Conservation (phyloP, 1,140 invertebrate species). For the Colletes gigas region DNA sequence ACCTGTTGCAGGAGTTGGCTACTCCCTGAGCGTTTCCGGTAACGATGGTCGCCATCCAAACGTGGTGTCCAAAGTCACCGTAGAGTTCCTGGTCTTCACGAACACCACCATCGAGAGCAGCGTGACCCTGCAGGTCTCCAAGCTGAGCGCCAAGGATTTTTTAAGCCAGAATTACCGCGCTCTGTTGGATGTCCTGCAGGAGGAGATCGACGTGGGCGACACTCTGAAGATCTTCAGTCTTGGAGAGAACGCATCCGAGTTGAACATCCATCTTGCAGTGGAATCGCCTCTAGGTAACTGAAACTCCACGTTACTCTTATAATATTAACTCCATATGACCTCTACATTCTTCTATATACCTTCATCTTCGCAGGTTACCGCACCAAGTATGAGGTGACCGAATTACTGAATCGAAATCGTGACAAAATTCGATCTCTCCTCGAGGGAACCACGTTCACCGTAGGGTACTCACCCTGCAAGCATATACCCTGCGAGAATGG, state of each 20-base stretch:
- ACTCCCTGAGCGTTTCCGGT: conserved; percentile 90
- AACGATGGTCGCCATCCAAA: conserved; percentile 94
- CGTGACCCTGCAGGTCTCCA: conserved; percentile 87
- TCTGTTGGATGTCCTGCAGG: conserved; percentile 87
- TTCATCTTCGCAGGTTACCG: conserved; percentile 80
- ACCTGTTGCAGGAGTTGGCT: conserved; percentile 81
- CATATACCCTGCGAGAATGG: conserved; percentile 87
- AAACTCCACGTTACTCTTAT: not conserved
- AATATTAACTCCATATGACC: too few relatives aligned
- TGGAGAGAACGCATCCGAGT: conserved; percentile 83
- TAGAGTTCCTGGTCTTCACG: conserved; percentile 90
- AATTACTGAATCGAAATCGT: conserved; percentile 84
- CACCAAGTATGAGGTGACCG: conserved; percentile 83
- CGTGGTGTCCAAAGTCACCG: conserved; percentile 90
- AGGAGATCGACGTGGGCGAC: conserved; percentile 84
- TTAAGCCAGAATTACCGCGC: conserved; percentile 88
- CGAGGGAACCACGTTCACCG: conserved; percentile 81
- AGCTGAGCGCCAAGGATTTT: conserved; percentile 88
- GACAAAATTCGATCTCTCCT: conserved; percentile 85
- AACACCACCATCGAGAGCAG: conserved; percentile 92
- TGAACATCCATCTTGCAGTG: conserved; percentile 86
- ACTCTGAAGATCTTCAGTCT: conserved; percentile 88
- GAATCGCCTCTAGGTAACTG: conserved; percentile 75
- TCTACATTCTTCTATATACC: not conserved
- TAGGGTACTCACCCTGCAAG: conserved; percentile 89